These are phyloP conservation scores for Sebastes umbrosus DNA, from an alignment of 2,797 vertebrate genomes.

Conservation along the genomic window DNA sequence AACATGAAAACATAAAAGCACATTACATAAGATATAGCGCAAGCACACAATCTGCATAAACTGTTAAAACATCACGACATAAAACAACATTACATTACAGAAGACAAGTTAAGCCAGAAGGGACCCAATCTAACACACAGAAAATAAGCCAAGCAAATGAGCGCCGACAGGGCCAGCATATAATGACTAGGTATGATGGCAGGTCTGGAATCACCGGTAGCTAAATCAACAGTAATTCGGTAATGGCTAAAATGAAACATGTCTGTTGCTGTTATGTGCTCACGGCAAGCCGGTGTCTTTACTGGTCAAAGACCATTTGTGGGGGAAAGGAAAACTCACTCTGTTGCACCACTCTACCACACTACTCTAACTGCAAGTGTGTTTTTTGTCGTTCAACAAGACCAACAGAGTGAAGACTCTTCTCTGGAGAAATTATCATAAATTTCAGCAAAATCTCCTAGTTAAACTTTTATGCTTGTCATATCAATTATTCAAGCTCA, in stretches of 20 bases:
- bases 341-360: background rate
- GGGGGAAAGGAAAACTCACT: background rate
- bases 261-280: background rate
- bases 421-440: conserved; percentile 2
- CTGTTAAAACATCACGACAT: background rate
- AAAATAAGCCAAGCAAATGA: background rate
- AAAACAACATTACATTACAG: background rate
- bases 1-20: too few species aligned
- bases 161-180: background rate
- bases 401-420: background rate
- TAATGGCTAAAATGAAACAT: background rate
- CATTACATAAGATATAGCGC: too few species aligned
- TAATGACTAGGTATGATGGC: background rate
- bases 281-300: background rate
- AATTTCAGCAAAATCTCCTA: background rate
- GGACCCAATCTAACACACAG: background rate
- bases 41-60: background rate
- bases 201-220: background rate
- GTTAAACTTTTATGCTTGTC: conserved; percentile 13
- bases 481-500: conserved; percentile 16
- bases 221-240: background rate
- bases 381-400: background rate
- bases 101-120: background rate
- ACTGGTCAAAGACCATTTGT: background rate
- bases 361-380: background rate